phyloP scores from a whole-genome alignment of 2,797 vertebrate genomes.

The Carduelis carduelis region DNA sequence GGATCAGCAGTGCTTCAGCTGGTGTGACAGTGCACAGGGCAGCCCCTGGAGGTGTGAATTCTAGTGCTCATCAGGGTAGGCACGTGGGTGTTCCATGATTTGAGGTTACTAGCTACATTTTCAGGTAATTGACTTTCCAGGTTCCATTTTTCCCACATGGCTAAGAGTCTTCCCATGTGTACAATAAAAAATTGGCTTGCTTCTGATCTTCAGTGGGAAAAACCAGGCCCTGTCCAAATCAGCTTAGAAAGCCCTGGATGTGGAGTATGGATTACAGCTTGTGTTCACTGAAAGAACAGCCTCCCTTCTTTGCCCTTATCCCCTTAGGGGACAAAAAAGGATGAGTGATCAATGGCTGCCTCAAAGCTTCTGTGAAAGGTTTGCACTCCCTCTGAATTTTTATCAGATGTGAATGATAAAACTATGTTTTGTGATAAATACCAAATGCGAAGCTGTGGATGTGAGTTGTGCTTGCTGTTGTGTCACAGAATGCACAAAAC shows the following conservation, averaged over 20 bases:
- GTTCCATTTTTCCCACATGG: neutral
- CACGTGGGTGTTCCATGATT: neutral
- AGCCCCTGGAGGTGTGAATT: neutral
- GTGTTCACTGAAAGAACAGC: neutral
- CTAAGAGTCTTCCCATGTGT: neutral
- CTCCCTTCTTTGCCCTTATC: neutral
- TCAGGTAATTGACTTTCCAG: neutral
- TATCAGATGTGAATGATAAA: neutral
- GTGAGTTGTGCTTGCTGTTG: neutral
- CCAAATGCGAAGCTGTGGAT: neutral
- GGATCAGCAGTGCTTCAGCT: neutral
- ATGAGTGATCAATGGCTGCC: neutral
- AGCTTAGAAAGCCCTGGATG: neutral
- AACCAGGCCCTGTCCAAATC: neutral
- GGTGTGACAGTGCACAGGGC: neutral
- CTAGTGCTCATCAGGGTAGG: neutral
- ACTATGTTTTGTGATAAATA: neutral
- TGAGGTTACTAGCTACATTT: neutral
- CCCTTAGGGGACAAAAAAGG: neutral
- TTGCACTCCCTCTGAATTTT: neutral
- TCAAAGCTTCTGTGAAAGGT: neutral
- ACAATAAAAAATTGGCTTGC: neutral
- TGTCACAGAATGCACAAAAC: neutral
- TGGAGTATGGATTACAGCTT: neutral
- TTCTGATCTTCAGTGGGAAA: neutral